phyloP scores from a whole-genome alignment of 2,888 invertebrate genomes.

The Aporophyla nigra region DNA sequence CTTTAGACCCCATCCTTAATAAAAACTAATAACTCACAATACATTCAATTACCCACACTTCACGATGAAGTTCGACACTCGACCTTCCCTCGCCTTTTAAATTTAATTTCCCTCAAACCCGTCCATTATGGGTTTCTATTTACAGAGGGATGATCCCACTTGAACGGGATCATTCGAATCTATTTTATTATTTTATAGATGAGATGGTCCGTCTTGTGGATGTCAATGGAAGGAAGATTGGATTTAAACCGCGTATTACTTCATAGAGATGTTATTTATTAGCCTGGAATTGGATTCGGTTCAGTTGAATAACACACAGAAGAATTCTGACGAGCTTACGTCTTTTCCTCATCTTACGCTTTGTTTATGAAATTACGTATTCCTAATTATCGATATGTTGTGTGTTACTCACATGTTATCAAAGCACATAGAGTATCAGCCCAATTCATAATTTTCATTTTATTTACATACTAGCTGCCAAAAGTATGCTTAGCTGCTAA shows the following conservation, averaged over 20 bases:
- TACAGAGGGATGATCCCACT: slow-evolving; percentile 71
- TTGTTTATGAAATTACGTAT: background rate
- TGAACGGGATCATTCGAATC: slow-evolving; percentile 55
- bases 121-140: slow-evolving; percentile 75
- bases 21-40: slow-evolving; percentile 41
- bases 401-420: too few relatives aligned
- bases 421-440: too few relatives aligned
- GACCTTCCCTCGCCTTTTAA: slow-evolving; percentile 65
- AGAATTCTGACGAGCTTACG: background rate
- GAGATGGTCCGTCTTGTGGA: slow-evolving; percentile 33
- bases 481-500: too few relatives aligned
- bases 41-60: slow-evolving; percentile 45
- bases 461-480: too few relatives aligned
- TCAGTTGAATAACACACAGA: background rate
- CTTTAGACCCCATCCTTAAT: slow-evolving; percentile 5
- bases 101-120: slow-evolving; percentile 73
- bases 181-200: slow-evolving; percentile 71
- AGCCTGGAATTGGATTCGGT: too few relatives aligned
- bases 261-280: background rate
- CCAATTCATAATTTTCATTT: too few relatives aligned
- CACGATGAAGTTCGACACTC: slow-evolving; percentile 42
- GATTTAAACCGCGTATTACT: slow-evolving; percentile 20
- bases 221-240: slow-evolving; percentile 8
- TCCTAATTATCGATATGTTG: background rate
- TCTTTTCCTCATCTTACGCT: background rate